phyloP scores from a whole-genome alignment of 2,888 invertebrate species.

The Himalopsyche kuldschensis region DNA sequence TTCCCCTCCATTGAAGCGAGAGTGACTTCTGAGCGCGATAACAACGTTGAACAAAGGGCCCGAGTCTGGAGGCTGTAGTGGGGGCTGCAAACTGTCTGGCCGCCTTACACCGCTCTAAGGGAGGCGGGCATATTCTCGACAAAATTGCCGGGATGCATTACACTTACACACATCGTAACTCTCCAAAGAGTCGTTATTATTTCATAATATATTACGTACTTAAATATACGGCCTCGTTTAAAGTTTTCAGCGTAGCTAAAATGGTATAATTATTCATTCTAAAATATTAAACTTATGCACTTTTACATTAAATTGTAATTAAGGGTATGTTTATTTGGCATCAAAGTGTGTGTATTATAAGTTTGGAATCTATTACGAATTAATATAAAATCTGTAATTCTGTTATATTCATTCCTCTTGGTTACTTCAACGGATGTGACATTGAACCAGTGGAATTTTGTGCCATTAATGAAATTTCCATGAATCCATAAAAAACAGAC shows the following conservation, averaged over 20 bases:
- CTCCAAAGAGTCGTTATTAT: not conserved
- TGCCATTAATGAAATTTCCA: no score
- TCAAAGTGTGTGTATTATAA: no score
- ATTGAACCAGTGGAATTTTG: no score
- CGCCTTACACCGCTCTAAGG: not conserved
- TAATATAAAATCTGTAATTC: no score
- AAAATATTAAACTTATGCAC: not conserved
- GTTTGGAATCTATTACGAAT: no score
- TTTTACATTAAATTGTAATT: not conserved
- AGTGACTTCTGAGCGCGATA: constrained; percentile 8
- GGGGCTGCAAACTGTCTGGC: not conserved
- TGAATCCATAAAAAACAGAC: no score
- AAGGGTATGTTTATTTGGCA: not conserved
- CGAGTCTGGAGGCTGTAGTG: not conserved
- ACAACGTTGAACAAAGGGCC: not conserved
- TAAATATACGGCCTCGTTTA: not conserved
- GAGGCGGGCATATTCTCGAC: not conserved
- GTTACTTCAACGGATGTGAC: no score
- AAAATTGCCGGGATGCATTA: not conserved
- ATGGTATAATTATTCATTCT: not conserved
- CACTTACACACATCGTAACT: not conserved
- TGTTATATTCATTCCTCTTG: no score
- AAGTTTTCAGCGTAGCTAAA: not conserved
- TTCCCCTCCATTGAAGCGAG: constrained; percentile 7
- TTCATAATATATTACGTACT: not conserved